These are phyloP conservation scores for Gasteruption jaculator DNA, from an alignment of 2,888 invertebrate genomes.

Conservation along the genomic window DNA sequence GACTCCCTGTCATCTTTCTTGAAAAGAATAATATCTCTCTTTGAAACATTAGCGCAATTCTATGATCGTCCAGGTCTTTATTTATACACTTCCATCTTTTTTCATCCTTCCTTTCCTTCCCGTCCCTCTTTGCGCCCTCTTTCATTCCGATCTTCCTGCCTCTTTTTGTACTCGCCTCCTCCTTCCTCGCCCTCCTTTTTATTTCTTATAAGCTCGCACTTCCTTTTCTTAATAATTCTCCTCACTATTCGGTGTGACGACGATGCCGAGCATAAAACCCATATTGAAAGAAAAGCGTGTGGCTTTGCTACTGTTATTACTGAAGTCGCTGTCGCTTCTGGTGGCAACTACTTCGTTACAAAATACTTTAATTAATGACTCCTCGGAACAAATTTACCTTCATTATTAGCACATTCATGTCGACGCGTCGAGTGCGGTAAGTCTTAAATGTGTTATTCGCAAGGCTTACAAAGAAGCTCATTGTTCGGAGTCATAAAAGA, in stretches of 20 bases:
- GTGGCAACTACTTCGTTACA: constrained; percentile 42
- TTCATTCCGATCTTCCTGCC: constrained; percentile 3
- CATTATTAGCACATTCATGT: constrained; percentile 48
- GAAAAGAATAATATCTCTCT: constrained; percentile 43
- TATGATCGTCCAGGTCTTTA: constrained; percentile 43
- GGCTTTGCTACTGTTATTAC: too few species aligned
- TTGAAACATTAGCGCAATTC: constrained; percentile 47
- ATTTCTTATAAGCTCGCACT: too few species aligned
- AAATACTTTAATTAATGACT: constrained; percentile 50
- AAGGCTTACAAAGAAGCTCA: constrained; percentile 43
- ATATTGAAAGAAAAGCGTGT: too few species aligned
- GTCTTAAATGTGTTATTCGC: constrained; percentile 33
- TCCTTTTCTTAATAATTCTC: too few species aligned
- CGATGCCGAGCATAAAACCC: too few species aligned
- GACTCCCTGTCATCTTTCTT: constrained; percentile 34
- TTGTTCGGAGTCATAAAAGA: constrained; percentile 46
- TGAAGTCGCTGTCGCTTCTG: constrained; percentile 10
- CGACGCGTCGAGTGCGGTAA: constrained; percentile 23
- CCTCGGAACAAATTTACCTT: constrained; percentile 47
- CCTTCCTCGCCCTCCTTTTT: too few species aligned
- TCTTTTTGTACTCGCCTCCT: too few species aligned
- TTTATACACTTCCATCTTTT: constrained; percentile 27
- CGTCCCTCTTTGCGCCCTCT: constrained; percentile 6
- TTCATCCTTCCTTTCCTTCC: constrained; percentile 9
- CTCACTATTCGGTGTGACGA: too few species aligned